A percentile compares a stretch with the other conserved stretches of the same genome.
Conservation (phyloP, 1,140 invertebrate genomes). For the Eueides isabella region DNA sequence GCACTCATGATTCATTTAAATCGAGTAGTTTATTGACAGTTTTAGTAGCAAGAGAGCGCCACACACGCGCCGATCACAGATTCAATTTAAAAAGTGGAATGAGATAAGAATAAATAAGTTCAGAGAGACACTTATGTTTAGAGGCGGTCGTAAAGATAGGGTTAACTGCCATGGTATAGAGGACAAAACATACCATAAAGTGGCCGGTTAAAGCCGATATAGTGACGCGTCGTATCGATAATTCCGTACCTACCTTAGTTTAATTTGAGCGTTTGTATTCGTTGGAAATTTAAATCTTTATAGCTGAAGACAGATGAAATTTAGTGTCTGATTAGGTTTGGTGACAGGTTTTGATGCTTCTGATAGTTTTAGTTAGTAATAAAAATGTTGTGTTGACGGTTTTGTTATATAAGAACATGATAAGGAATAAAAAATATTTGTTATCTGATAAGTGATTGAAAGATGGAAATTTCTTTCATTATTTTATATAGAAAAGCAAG, state of each 20-base stretch:
- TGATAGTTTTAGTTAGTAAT: neutral
- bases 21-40: conserved; percentile 74
- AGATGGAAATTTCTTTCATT: neutral
- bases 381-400: conserved; percentile 8
- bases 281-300: conserved; percentile 26
- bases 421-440: neutral
- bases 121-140: conserved; percentile 79
- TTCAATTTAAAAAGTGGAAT: conserved; percentile 81
- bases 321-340: conserved; percentile 12
- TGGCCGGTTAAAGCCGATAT: conserved; percentile 60
- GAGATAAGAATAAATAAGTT: conserved; percentile 81
- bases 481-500: too few relatives aligned
- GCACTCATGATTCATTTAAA: conserved; percentile 57
- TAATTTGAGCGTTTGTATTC: conserved; percentile 36
- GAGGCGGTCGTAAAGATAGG: conserved; percentile 79
- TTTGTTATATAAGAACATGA: neutral
- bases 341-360: conserved; percentile 24
- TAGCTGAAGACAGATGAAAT: conserved; percentile 9
- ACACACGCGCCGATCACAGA: conserved; percentile 74
- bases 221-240: conserved; percentile 49
- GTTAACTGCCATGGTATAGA: conserved; percentile 76
- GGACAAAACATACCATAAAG: conserved; percentile 79
- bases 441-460: neutral
- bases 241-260: conserved; percentile 27
- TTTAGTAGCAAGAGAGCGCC: conserved; percentile 70